phyloP scores from a whole-genome alignment of 1,140 invertebrate species.

The Trachymyrmex cornetzi region DNA sequence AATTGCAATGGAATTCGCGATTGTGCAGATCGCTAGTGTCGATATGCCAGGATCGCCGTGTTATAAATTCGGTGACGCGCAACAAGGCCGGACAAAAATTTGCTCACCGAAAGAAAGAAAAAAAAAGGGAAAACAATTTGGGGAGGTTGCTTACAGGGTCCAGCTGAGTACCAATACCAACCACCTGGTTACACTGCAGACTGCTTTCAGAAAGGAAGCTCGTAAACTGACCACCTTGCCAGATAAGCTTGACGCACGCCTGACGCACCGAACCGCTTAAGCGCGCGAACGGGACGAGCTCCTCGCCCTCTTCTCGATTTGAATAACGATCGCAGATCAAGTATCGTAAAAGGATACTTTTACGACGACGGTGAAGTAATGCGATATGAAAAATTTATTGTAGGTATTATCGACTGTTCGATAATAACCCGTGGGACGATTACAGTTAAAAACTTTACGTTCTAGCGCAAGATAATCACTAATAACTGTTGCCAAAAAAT shows the following conservation, averaged over 20 bases:
- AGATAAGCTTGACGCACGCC: conserved; percentile 68
- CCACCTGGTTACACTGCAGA: conserved; percentile 68
- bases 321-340: conserved; percentile 54
- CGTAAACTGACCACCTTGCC: conserved; percentile 78
- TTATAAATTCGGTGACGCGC: conserved; percentile 37
- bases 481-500: not conserved
- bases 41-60: conserved; percentile 23
- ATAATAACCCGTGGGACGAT: not conserved
- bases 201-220: conserved; percentile 62
- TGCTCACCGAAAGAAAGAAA: not conserved
- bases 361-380: not conserved
- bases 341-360: conserved; percentile 19
- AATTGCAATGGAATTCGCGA: conserved; percentile 25
- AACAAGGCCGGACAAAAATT: conserved; percentile 28
- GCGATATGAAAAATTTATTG: conserved; percentile 18
- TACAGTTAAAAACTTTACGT: conserved; percentile 25
- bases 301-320: conserved; percentile 36
- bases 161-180: conserved; percentile 36
- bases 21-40: conserved; percentile 25
- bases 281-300: conserved; percentile 40
- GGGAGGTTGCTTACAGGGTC: conserved; percentile 21
- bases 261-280: conserved; percentile 28
- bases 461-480: not conserved
- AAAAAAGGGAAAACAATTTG: conserved; percentile 32
- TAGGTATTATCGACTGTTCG: not conserved